Percentiles rank a stretch among this genome's conserved stretches.
These are phyloP conservation scores for Scaptomyza parva DNA, from an alignment of 2,888 invertebrate species.

Conservation along the genomic window DNA sequence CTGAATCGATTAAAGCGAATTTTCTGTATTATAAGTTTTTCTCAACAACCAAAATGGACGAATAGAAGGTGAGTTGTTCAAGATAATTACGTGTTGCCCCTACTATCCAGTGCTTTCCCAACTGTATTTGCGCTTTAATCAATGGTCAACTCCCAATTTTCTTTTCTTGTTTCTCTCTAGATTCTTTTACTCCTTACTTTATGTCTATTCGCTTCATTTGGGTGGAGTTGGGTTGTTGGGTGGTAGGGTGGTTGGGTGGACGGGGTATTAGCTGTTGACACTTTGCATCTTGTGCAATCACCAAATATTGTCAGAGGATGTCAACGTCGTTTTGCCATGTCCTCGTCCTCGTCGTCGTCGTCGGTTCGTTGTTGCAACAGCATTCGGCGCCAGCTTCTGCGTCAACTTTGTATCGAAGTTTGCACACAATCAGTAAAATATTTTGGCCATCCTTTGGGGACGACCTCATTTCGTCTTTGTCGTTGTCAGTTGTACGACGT, in stretches of 20 bases:
- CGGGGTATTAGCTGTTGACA: conserved; percentile 63
- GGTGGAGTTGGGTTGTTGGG: neutral
- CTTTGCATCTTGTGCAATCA: conserved; percentile 81
- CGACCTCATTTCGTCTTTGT: conserved; percentile 77
- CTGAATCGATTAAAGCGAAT: no score
- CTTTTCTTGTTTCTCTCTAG: conserved; percentile 16
- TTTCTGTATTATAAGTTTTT: neutral
- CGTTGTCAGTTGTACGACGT: conserved; percentile 63
- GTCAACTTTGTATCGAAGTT: conserved; percentile 80
- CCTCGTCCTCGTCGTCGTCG: conserved; percentile 5
- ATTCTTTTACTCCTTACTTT: conserved; percentile 28
- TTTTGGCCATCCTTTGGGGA: conserved; percentile 79
- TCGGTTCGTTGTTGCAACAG: conserved; percentile 12
- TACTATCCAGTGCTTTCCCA: neutral
- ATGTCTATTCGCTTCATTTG: conserved; percentile 17
- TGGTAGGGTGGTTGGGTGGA: no score
- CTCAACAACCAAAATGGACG: neutral
- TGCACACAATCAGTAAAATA: conserved; percentile 81
- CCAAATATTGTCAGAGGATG: conserved; percentile 78
- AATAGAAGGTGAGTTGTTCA: neutral
- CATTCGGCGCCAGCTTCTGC: conserved; percentile 37
- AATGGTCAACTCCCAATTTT: conserved; percentile 50
- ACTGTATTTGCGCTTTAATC: conserved; percentile 45
- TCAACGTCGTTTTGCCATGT: conserved; percentile 54
- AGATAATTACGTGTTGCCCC: conserved; percentile 42